These are phyloP conservation scores for Athene cunicularia DNA, from an alignment of 2,113 vertebrate genomes.

Conservation along the genomic window DNA sequence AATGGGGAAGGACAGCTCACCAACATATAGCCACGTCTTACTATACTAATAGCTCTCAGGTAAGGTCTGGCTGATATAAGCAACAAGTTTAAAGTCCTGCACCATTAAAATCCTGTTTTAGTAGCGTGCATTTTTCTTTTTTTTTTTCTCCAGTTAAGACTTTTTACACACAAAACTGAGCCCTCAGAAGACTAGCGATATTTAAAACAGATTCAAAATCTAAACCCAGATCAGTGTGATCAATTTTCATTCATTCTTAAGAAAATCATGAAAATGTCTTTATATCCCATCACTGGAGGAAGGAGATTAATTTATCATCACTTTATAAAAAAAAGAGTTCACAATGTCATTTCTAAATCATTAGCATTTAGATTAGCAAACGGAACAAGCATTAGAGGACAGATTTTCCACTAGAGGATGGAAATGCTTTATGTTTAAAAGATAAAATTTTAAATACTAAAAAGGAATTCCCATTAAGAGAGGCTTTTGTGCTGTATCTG, in stretches of 20 bases:
- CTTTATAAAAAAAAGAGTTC: background rate
- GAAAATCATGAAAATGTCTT: background rate
- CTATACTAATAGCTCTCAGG: background rate
- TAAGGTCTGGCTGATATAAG: background rate
- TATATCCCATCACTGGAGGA: background rate
- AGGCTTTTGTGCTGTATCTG: background rate
- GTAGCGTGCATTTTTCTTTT: background rate
- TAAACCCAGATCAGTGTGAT: background rate
- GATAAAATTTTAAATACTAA: background rate
- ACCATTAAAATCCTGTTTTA: background rate
- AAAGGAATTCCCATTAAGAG: background rate
- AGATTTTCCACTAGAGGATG: background rate
- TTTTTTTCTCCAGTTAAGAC: background rate
- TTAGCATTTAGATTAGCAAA: constrained; percentile 27
- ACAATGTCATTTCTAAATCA: background rate
- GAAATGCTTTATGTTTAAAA: background rate
- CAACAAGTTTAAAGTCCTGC: background rate
- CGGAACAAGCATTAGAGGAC: background rate
- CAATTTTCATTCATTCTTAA: background rate
- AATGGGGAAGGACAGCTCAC: background rate
- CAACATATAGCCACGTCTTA: background rate
- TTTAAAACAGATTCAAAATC: background rate
- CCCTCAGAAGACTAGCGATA: background rate
- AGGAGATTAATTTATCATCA: background rate
- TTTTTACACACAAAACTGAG: background rate